phyloP scores from a whole-genome alignment of 1,140 invertebrate species.

The Brachystomella parvula region DNA sequence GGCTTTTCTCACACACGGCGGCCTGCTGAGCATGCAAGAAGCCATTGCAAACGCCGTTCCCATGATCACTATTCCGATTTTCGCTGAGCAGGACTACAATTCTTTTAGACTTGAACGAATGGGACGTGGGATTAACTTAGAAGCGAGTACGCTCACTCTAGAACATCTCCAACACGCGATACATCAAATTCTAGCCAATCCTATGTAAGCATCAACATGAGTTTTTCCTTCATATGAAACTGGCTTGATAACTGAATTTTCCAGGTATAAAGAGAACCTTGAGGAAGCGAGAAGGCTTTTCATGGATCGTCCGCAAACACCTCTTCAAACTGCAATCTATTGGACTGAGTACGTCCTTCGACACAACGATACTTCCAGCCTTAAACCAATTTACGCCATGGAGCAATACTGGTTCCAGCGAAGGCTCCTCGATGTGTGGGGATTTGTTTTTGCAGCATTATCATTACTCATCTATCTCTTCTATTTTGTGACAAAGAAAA shows the following conservation, averaged over 20 bases:
- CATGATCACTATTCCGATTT: slow-evolving; percentile 42
- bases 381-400: slow-evolving; percentile 8
- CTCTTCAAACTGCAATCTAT: slow-evolving; percentile 45
- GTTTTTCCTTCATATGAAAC: not conserved
- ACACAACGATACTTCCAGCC: slow-evolving; percentile 38
- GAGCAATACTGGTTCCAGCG: slow-evolving; percentile 42
- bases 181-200: slow-evolving; percentile 12
- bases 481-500: not conserved
- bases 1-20: slow-evolving; percentile 45
- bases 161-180: slow-evolving; percentile 25
- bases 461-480: not conserved
- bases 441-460: not conserved
- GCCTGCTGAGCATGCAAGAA: slow-evolving; percentile 43
- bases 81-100: slow-evolving; percentile 41
- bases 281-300: not conserved
- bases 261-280: slow-evolving; percentile 7
- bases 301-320: slow-evolving; percentile 40
- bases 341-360: slow-evolving; percentile 53
- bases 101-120: slow-evolving; percentile 23
- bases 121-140: slow-evolving; percentile 24
- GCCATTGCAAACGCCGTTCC: slow-evolving; percentile 42
- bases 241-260: not conserved
- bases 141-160: slow-evolving; percentile 14
- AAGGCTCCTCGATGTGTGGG: slow-evolving; percentile 40
- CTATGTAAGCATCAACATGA: not conserved